Percentiles rank a stretch among this genome's conserved stretches.
phyloP scores from a whole-genome alignment of 2,113 vertebrate species.

The Muntiacus reevesi region DNA sequence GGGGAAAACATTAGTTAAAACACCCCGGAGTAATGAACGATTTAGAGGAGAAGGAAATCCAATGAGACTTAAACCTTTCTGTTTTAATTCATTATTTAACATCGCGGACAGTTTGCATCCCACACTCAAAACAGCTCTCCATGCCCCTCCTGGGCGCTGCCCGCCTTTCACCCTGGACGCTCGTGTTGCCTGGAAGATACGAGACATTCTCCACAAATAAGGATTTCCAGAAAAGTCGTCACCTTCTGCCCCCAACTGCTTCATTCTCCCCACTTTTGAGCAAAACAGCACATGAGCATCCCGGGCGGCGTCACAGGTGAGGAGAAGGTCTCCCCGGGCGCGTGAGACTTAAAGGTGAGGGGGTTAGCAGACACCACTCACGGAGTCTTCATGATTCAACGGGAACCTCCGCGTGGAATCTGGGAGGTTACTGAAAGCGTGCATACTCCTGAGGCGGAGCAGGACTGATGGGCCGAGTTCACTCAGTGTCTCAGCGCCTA shows the following conservation, averaged over 20 bases:
- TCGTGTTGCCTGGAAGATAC: rapidly evolving
- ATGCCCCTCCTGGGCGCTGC: rapidly evolving
- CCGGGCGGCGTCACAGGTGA: rapidly evolving
- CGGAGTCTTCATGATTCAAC: neutral
- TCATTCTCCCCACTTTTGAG: too few relatives aligned
- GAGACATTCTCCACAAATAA: neutral
- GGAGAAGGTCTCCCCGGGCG: neutral
- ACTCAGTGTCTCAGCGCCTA: too few relatives aligned
- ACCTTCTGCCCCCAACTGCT: rapidly evolving
- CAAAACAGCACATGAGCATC: neutral
- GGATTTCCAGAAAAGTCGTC: neutral
- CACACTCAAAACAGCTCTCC: rapidly evolving
- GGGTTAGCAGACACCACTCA: rapidly evolving
- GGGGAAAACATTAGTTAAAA: constrained; percentile 64
- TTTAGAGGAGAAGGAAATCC: neutral
- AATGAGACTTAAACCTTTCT: neutral
- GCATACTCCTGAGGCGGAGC: neutral
- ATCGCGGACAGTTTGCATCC: rapidly evolving
- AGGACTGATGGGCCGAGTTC: rapidly evolving
- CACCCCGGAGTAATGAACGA: constrained; percentile 11
- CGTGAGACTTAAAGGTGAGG: neutral
- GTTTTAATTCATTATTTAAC: neutral
- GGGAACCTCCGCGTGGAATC: rapidly evolving
- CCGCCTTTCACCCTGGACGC: neutral
- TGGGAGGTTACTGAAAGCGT: neutral